A percentile compares a stretch with the other conserved stretches of the same genome.
phyloP scores from a whole-genome alignment of 2,888 invertebrate genomes.

The Polyommatus icarus region DNA sequence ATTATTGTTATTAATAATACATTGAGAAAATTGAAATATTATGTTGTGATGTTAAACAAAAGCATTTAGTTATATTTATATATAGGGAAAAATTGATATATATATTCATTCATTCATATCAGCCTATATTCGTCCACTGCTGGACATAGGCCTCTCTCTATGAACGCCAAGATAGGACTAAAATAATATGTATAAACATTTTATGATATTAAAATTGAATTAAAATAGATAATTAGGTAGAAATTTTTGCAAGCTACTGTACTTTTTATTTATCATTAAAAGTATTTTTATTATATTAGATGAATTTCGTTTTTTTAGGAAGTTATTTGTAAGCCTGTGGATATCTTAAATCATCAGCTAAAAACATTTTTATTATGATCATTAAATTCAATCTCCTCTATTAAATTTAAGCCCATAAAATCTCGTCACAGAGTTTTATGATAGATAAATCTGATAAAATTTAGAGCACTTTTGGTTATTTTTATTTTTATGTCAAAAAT shows the following conservation, averaged over 20 bases:
- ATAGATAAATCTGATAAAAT: neutral
- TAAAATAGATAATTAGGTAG: neutral
- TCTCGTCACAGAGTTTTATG: neutral
- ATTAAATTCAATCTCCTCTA: neutral
- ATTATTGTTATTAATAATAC: conserved; percentile 17
- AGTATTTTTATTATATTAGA: neutral
- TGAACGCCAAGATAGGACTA: too few species aligned
- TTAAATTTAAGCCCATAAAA: neutral
- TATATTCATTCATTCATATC: too few species aligned
- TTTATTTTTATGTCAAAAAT: neutral
- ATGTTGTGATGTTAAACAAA: neutral
- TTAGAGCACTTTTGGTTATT: neutral
- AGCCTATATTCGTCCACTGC: too few species aligned
- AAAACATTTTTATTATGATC: neutral
- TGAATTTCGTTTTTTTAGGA: too few species aligned
- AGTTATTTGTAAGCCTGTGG: neutral
- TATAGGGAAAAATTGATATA: neutral
- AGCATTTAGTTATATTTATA: neutral
- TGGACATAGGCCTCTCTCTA: too few species aligned
- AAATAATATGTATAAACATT: neutral
- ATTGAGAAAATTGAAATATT: neutral
- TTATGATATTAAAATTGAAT: neutral
- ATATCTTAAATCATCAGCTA: neutral
- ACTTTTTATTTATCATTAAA: neutral
- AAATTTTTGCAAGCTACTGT: neutral